Base-by-base conservation (phyloP, 2,797 vertebrate genomes). In the Chloroceryle inda region DNA sequence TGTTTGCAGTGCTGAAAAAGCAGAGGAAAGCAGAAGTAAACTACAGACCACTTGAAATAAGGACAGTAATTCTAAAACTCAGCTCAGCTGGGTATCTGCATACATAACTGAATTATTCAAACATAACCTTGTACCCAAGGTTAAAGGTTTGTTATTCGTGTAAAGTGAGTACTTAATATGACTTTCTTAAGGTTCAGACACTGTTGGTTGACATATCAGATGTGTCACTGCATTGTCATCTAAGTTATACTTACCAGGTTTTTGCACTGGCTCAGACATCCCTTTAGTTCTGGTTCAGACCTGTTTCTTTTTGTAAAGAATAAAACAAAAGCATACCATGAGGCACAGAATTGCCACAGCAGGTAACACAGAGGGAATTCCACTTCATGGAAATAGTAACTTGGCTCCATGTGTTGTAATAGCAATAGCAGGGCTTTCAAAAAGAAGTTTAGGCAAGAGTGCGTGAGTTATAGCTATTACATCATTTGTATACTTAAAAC, bases 11-110 rank as follows among this genome's bases (percentile, higher is more conserved):
- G 29, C 52, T 82, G 66, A 92, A 93, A 93, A 58, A 85, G 37
- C 47, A 71, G 61, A 91, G 73, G 45, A 71, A 95, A 89, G 47
- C 13, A 63, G 61, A 86, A 94, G 44, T 24, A 80, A 89, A 69
- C 63, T 62, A 62, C 42, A 80, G n/a, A 74, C 27, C 35, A 59
- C 50, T 85, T 2, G 5, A 85, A 92, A 88, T 75, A 89, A 80
- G 29, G 38, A 72, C 35, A 68, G 26, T 66, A 72, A 91, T 75
- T 81, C 47, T 40, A 85, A 68, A 77, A 72, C 16, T 71, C 68
- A 31, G 52, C 62, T 92, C 42, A 75, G 16, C 19, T 84, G 87
- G n/a, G 8, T 72, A 55, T 47, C 38, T 68, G 38, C 66, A 78
- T 69, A 52, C 16, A 27, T 44, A 68, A 74, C 18, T 33, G 69